Evolutionary conservation across 1,140 invertebrate genomes (phyloP).

Genomic region (Lutraria rhynchaena): DNA sequence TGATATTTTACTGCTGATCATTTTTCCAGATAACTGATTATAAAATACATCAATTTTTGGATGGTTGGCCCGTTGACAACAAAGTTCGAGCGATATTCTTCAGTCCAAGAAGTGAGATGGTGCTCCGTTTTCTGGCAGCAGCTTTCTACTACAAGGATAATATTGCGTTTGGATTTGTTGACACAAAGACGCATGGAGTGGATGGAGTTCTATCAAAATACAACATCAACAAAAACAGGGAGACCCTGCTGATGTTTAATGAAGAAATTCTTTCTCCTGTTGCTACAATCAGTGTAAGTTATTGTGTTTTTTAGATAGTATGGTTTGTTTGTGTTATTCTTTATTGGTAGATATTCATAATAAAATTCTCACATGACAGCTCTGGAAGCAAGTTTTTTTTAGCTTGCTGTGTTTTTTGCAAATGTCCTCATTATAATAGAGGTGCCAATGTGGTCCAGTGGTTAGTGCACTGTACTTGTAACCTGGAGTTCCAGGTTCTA

Average conservation of each 20-base stretch:
- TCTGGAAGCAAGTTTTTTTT: too few species aligned
- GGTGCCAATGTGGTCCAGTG: too few species aligned
- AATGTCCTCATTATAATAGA: too few species aligned
- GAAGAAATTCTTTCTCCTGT: constrained; percentile 91
- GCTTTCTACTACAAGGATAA: constrained; percentile 93
- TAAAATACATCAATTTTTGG: constrained; percentile 90
- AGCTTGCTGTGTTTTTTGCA: too few species aligned
- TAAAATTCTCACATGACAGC: too few species aligned
- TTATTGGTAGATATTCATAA: too few species aligned
- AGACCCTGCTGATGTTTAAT: constrained; percentile 95
- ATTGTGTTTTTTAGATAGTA: too few species aligned
- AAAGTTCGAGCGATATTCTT: constrained; percentile 94
- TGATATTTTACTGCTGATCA: too few species aligned
- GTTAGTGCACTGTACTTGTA: too few species aligned
- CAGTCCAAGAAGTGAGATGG: constrained; percentile 88
- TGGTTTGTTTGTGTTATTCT: too few species aligned
- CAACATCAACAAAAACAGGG: constrained; percentile 85
- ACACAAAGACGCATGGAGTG: constrained; percentile 64
- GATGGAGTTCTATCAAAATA: constrained; percentile 78
- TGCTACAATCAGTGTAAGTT: constrained; percentile 87
- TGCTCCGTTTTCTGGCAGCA: constrained; percentile 93
- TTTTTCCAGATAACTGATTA: constrained; percentile 86
- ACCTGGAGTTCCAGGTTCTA: too few species aligned
- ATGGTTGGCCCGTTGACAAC: constrained; percentile 93
- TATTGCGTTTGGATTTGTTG: constrained; percentile 93